Percentiles rank a stretch among this genome's conserved stretches.
These are phyloP conservation scores for Heteromyza rotundicornis DNA, from an alignment of 2,888 invertebrate genomes.

Conservation along the genomic window DNA sequence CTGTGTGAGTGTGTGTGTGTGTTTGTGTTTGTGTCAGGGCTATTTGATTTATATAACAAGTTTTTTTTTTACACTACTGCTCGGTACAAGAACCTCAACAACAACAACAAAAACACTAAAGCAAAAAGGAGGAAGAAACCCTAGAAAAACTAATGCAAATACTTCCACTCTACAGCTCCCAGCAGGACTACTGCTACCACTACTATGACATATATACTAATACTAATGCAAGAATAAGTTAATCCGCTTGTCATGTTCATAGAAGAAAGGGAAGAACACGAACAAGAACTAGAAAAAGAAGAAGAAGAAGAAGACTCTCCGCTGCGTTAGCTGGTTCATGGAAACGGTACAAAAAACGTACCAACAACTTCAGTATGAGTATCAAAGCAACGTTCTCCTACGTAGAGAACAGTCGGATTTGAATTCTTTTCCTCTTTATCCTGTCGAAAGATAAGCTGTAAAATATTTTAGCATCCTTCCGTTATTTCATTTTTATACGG, in stretches of 20 bases:
- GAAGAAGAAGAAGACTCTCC: too few species aligned
- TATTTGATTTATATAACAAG: neutral
- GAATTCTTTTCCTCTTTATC: neutral
- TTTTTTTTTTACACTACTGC: neutral
- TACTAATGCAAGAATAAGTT: slow-evolving; percentile 17
- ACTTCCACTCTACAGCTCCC: neutral
- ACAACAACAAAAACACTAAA: neutral
- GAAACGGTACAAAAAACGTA: neutral
- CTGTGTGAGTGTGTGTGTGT: neutral
- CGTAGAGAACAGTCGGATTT: slow-evolving; percentile 1
- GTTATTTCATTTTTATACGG: slow-evolving; percentile 43
- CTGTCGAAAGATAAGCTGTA: slow-evolving; percentile 50
- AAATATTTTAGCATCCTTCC: slow-evolving; percentile 53
- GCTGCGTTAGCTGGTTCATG: too few species aligned
- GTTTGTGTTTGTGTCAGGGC: neutral
- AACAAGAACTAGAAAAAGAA: neutral
- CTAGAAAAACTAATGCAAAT: neutral
- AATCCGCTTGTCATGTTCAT: slow-evolving; percentile 25
- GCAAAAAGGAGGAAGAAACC: neutral
- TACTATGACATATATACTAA: neutral
- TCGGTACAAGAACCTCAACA: neutral
- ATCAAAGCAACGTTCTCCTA: too few species aligned
- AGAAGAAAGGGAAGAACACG: neutral
- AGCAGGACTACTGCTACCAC: neutral
- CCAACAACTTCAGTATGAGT: too few species aligned